Percentiles rank a stretch among this genome's conserved stretches.
These are phyloP conservation scores for Xenopus tropicalis DNA, from an alignment of 2,113 vertebrate species.

Conservation along the genomic window DNA sequence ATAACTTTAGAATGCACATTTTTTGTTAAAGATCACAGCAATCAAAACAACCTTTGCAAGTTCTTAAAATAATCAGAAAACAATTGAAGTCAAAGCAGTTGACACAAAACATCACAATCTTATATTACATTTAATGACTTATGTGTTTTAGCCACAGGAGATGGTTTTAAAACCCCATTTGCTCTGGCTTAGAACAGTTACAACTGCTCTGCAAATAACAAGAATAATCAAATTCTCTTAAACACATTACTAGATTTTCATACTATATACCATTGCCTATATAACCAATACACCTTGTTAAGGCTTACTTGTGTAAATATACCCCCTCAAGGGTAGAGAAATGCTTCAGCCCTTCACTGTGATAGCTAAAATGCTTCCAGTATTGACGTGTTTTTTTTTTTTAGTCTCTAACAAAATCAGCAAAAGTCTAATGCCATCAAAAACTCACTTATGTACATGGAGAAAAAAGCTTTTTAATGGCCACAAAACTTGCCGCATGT, in stretches of 20 bases:
- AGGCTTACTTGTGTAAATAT: conserved; percentile 3
- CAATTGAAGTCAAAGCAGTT: no score
- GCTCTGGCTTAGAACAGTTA: background rate
- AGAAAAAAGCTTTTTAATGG: conserved; percentile 62
- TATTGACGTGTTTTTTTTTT: conserved; percentile 44
- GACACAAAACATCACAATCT: background rate
- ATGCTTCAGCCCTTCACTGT: background rate
- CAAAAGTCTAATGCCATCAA: conserved; percentile 19
- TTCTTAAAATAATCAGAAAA: no score
- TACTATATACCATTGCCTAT: background rate
- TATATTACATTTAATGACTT: background rate
- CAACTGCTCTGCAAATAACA: background rate
- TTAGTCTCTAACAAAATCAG: conserved; percentile 30
- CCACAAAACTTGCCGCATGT: conserved; percentile 62
- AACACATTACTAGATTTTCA: conserved; percentile 11
- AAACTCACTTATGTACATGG: conserved; percentile 52
- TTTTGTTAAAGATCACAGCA: no score
- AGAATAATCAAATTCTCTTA: conserved; percentile 16
- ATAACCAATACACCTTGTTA: conserved; percentile 15
- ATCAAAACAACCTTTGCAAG: no score
- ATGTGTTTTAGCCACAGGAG: background rate
- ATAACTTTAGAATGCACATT: no score
- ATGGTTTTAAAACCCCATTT: conserved; percentile 18
- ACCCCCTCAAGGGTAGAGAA: conserved; percentile 11
- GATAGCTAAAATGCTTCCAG: conserved; percentile 30